Conservation (phyloP, 2,888 invertebrate species). For the Entomobrya multifasciata region DNA sequence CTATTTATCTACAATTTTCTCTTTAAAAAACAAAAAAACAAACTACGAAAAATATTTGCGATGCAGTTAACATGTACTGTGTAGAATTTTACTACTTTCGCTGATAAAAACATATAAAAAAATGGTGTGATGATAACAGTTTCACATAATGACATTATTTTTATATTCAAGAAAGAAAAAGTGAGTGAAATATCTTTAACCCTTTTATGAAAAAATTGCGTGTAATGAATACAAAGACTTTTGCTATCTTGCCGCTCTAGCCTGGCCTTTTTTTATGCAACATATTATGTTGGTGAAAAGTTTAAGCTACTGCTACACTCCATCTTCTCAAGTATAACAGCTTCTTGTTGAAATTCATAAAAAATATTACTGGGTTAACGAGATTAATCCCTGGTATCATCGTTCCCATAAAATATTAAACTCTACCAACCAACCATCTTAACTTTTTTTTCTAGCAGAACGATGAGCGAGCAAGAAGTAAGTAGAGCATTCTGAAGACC, state of each 20-base stretch:
- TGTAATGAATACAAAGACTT: conserved; percentile 32
- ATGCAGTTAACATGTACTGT: no score
- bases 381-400: conserved; percentile 67
- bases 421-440: not conserved
- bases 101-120: conserved; percentile 53
- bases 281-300: not conserved
- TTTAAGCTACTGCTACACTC: not conserved
- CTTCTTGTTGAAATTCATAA: conserved; percentile 55
- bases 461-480: no score
- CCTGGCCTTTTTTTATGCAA: not conserved
- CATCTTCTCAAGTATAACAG: not conserved
- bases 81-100: not conserved
- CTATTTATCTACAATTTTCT: conserved; percentile 36
- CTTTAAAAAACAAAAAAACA: not conserved
- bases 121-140: conserved; percentile 30
- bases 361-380: conserved; percentile 63
- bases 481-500: no score
- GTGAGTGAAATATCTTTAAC: conserved; percentile 5
- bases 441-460: not conserved
- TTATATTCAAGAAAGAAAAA: conserved; percentile 37
- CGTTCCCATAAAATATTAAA: conserved; percentile 58
- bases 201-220: conserved; percentile 22
- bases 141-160: conserved; percentile 34
- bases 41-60: not conserved
- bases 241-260: no score